Percentiles rank a stretch among this genome's conserved stretches.
Conservation (phyloP, 1,140 invertebrate species). For the Globodera rostochiensis region DNA sequence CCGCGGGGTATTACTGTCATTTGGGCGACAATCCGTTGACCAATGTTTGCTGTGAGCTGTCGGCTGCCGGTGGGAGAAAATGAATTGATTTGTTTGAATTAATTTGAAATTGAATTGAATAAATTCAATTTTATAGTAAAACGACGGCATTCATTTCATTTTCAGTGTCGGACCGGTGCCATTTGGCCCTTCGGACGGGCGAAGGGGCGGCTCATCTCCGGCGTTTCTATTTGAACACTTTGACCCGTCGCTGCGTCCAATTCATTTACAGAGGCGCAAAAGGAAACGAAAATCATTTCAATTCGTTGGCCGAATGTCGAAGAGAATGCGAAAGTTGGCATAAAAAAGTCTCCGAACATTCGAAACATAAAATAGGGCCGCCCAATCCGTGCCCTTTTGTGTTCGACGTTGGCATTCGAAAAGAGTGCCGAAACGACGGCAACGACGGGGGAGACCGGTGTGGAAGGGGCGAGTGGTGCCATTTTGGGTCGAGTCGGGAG, state of each 20-base stretch:
- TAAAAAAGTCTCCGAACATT: conserved; percentile 17
- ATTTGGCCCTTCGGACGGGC: conserved; percentile 54
- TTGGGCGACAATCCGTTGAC: conserved; percentile 52
- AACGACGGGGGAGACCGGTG: conserved; percentile 43
- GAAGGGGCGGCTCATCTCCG: conserved; percentile 54
- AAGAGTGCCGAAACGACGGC: conserved; percentile 40
- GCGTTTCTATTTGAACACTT: conserved; percentile 61
- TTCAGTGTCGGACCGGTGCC: conserved; percentile 59
- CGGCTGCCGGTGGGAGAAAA: conserved; percentile 32
- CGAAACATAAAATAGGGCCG: conserved; percentile 41
- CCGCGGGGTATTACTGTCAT: conserved; percentile 61
- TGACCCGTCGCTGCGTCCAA: conserved; percentile 56
- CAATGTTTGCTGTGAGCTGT: conserved; percentile 55
- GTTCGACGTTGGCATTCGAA: conserved; percentile 46
- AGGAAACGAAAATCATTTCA: conserved; percentile 65
- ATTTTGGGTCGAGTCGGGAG: conserved; percentile 51
- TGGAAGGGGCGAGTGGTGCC: conserved; percentile 58
- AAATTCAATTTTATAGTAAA: too few relatives aligned
- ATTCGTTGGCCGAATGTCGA: conserved; percentile 55
- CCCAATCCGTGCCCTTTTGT: conserved; percentile 57
- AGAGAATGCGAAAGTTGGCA: conserved; percentile 57
- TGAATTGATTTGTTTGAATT: too few relatives aligned
- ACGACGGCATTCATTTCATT: too few relatives aligned
- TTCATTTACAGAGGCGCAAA: conserved; percentile 60
- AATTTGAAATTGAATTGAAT: too few relatives aligned